Evolutionary conservation across 92 coral and sea anemone genomes (phyloP), one percentile per base, ranked within the genome.

Genomic region (Parazoanthus atlanticus): DNA sequence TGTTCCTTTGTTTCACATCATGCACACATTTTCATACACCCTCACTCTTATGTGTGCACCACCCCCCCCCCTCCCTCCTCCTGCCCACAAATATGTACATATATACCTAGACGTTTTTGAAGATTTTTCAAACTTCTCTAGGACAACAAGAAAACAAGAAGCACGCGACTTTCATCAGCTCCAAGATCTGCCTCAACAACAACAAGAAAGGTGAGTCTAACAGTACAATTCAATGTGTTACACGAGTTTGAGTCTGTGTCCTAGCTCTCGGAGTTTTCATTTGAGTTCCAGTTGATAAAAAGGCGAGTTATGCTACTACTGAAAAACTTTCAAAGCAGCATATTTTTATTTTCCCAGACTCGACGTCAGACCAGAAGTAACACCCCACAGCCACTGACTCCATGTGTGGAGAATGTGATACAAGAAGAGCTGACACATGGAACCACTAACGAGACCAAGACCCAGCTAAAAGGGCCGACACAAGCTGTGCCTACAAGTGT

Each of bases 291-390:
- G 21, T 29, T 3, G 21, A 28, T 71, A 71, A 13, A 19, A 61
- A 28, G 12, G 5, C 4, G 16, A 6, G 17, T 30, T 6, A 19
- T 52, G 26, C 19, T 30, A 29, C 43, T 1, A 26, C 64, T 52
- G 33, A 30, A 25, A 21, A 7, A 5, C 83, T 31, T 78, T 17
- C 11, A 25, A 79, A 79, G 5, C 1, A 41, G 32, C 23, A 33
- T 23, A 5, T 61, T 61, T 61, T 61, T 56, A 56, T 56, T 61
- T 61, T 90, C 78, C 25, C 90, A 96, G 99, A 93, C 98, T 23
- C 92, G 98, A 21, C 94, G 98, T 64, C 99, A 96, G 85, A 93
- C 95, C 47, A 93, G 99, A 85, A 95, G 88, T 78, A 92, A 95
- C 54, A 92, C 84, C 17, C 94, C 93, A 43, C 95, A 93, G 86